Conservation (phyloP, 2,888 invertebrate genomes). For the Caenorhabditis imperialis region DNA sequence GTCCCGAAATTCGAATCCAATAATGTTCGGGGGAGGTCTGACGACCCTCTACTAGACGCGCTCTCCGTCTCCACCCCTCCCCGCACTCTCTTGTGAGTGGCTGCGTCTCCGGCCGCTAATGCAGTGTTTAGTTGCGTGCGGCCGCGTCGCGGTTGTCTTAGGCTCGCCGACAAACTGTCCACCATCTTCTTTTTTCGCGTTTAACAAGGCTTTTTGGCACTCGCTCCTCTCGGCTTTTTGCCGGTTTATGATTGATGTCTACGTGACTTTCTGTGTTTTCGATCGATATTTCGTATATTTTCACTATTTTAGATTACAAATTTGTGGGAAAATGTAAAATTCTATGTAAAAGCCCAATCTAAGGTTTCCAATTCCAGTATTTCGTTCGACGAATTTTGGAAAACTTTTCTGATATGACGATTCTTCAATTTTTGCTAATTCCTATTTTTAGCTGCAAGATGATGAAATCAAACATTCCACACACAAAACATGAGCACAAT, state of each 20-base stretch:
- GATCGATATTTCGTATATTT: background rate
- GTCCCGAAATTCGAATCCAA: slow-evolving; percentile 44
- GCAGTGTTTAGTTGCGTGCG: slow-evolving; percentile 38
- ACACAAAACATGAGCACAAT: no score
- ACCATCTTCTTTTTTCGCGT: slow-evolving; percentile 42
- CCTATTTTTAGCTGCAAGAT: no score
- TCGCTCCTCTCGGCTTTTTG: background rate
- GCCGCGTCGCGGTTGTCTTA: slow-evolving; percentile 52
- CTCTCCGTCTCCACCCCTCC: slow-evolving; percentile 25
- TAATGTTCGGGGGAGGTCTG: slow-evolving; percentile 39
- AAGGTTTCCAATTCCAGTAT: no score
- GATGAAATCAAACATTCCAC: no score
- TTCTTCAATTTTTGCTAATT: no score
- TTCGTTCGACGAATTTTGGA: no score
- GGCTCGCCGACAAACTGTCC: slow-evolving; percentile 53
- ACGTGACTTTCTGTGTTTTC: background rate
- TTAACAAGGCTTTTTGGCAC: slow-evolving; percentile 30
- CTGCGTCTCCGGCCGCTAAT: slow-evolving; percentile 16
- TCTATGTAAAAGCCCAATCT: no score
- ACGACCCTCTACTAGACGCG: slow-evolving; percentile 34
- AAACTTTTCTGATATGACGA: no score
- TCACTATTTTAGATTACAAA: no score
- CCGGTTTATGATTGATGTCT: background rate
- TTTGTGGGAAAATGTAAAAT: no score
- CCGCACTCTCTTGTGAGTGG: slow-evolving; percentile 17